Percentiles rank a stretch among this genome's conserved stretches.
Conservation (phyloP, 2,113 vertebrate species). For the Corythaixoides concolor region DNA sequence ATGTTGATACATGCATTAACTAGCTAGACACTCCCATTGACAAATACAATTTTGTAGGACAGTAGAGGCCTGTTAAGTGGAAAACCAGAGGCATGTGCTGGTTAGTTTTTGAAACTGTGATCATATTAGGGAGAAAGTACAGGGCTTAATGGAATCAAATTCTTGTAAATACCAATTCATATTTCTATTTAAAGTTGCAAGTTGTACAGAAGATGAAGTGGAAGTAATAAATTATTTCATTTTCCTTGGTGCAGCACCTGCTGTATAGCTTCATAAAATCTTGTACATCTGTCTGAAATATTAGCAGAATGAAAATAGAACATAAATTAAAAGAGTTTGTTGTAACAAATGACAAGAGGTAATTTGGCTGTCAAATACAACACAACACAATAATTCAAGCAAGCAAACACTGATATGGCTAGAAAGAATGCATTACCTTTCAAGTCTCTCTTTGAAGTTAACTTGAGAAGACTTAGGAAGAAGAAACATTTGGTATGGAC, state of each 20-base stretch:
- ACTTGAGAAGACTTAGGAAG: neutral
- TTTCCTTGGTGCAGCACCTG: neutral
- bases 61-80: neutral
- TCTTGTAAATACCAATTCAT: neutral
- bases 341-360: neutral
- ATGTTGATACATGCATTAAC: neutral
- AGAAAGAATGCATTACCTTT: neutral
- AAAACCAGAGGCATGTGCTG: neutral
- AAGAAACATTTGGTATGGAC: neutral
- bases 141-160: neutral
- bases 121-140: neutral
- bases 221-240: neutral
- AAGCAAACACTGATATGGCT: neutral
- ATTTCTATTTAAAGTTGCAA: neutral
- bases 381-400: neutral
- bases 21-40: neutral
- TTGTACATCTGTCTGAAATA: neutral
- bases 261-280: neutral
- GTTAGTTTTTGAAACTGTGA: neutral
- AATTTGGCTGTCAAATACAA: conserved; percentile 17
- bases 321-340: conserved; percentile 22
- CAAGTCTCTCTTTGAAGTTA: neutral
- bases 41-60: neutral
- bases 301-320: neutral
- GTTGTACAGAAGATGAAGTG: neutral